These are phyloP conservation scores for Pollachius pollachius DNA, from an alignment of 2,113 vertebrate genomes.

Conservation along the genomic window DNA sequence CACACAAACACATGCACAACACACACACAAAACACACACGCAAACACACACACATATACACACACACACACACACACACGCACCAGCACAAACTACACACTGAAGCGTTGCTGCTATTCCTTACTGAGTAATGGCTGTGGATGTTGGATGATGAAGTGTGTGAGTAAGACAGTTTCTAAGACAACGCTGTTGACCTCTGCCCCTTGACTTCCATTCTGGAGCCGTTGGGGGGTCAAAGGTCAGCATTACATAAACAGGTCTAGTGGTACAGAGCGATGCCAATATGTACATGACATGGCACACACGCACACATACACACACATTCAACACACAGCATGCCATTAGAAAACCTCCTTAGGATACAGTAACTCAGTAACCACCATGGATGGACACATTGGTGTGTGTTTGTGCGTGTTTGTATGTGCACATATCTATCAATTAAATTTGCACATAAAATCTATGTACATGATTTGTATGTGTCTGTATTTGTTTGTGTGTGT, in stretches of 20 bases:
- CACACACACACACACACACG: too few species aligned
- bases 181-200: conserved; percentile 20
- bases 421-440: too few species aligned
- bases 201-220: conserved; percentile 4
- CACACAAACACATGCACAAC: too few species aligned
- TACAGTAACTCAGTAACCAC: too few species aligned
- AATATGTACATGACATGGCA: background rate
- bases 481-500: background rate
- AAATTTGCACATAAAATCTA: too few species aligned
- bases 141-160: conserved; percentile 7
- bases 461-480: background rate
- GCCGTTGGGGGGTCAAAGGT: background rate
- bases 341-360: too few species aligned
- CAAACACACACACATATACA: too few species aligned
- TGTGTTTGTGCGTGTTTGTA: too few species aligned
- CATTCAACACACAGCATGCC: background rate
- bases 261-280: background rate
- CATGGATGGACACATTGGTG: too few species aligned
- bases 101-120: background rate
- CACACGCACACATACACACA: too few species aligned
- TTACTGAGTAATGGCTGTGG: conserved; percentile 8
- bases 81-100: conserved; percentile 2
- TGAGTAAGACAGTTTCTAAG: conserved; percentile 16
- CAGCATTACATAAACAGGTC: background rate
- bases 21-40: background rate